Conservation (phyloP, 2,797 vertebrate genomes). For the Dryobates pubescens region DNA sequence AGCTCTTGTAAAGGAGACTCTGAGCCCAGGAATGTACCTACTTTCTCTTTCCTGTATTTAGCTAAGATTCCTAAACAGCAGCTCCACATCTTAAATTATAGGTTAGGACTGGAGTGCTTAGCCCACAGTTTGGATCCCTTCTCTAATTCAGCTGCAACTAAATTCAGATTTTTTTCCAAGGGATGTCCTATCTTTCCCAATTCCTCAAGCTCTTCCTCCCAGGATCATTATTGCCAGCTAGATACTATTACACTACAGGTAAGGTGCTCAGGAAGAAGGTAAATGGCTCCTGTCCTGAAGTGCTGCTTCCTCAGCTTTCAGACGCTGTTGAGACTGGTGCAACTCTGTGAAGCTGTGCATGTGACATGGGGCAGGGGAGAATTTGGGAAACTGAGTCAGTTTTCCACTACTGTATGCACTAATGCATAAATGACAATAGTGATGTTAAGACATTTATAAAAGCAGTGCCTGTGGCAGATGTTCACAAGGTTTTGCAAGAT, state of each 20-base stretch:
- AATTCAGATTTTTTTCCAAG: conserved; percentile 32
- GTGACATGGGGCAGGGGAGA: background rate
- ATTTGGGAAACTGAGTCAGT: background rate
- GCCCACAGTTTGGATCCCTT: conserved; percentile 37
- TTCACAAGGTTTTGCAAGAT: background rate
- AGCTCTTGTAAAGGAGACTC: conserved; percentile 37
- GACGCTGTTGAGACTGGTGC: background rate
- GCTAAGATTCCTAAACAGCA: conserved; percentile 64
- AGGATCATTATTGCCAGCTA: background rate
- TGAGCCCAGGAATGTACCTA: conserved; percentile 60
- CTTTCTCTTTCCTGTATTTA: conserved; percentile 66
- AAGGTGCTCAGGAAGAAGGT: background rate
- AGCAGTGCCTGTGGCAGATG: background rate
- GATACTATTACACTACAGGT: background rate
- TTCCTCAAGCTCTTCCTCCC: background rate
- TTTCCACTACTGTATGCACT: background rate
- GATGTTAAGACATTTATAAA: background rate
- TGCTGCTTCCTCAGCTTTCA: background rate
- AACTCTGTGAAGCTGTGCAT: background rate
- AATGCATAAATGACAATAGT: background rate
- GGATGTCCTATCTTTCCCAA: background rate
- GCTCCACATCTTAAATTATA: conserved; percentile 65
- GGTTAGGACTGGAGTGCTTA: conserved; percentile 18
- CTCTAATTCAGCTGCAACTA: conserved; percentile 24
- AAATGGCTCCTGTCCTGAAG: background rate